Conservation (phyloP, 2,113 vertebrate genomes). For the human (Homo sapiens) region GRCh38 chr20:1814501-1815000, state of each 20-base stretch:
- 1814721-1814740: background rate
- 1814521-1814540: background rate
- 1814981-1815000: too few species aligned
- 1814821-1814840: background rate
- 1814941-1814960: background rate
- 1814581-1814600: background rate
- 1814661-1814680: background rate
- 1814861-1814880: too few species aligned
- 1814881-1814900: background rate
- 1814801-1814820: background rate
- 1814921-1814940: too few species aligned
- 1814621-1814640: background rate
- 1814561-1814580: background rate
- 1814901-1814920: too few species aligned
- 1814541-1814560: background rate
- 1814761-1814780: background rate
- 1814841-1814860: background rate
- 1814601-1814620: background rate
- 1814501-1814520: background rate
- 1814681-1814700: background rate
- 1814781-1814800: background rate
- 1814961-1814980: background rate
- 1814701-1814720: accelerated
- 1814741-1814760: background rate
- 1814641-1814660: background rate